These are phyloP conservation scores for Dryobota labecula DNA, from an alignment of 2,888 invertebrate genomes.

Conservation along the genomic window DNA sequence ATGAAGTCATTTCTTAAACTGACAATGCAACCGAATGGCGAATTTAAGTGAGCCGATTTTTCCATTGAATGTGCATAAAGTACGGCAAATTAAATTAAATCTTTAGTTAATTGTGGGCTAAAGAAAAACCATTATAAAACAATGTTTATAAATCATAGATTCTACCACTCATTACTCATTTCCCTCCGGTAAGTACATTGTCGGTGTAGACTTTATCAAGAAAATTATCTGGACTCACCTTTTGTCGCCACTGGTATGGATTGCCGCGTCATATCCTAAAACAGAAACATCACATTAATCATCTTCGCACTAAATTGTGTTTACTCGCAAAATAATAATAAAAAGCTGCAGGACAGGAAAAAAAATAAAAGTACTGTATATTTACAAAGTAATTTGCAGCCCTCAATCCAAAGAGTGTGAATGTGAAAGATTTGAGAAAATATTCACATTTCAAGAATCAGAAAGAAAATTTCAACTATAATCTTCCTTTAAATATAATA, in stretches of 20 bases:
- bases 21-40: neutral
- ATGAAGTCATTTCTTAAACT: constrained; percentile 1
- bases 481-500: neutral
- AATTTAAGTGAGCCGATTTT: neutral
- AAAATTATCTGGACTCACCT: constrained; percentile 78
- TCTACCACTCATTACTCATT: neutral
- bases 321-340: constrained; percentile 65
- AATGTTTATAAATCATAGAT: neutral
- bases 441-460: constrained; percentile 15
- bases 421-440: constrained; percentile 32
- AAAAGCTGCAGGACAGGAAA: constrained; percentile 61
- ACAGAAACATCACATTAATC: constrained; percentile 78
- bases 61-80: neutral
- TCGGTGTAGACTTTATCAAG: neutral
- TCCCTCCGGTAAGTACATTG: neutral
- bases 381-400: constrained; percentile 58
- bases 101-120: neutral
- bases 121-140: neutral
- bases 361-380: constrained; percentile 44
- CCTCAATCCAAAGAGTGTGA: constrained; percentile 49
- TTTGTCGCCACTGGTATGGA: constrained; percentile 89
- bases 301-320: constrained; percentile 4
- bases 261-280: constrained; percentile 90
- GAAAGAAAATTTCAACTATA: neutral
- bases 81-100: neutral